A percentile compares a stretch with the other conserved stretches of the same genome.
phyloP scores from a whole-genome alignment of 1,140 invertebrate genomes.

The Drosophila carrolli region DNA sequence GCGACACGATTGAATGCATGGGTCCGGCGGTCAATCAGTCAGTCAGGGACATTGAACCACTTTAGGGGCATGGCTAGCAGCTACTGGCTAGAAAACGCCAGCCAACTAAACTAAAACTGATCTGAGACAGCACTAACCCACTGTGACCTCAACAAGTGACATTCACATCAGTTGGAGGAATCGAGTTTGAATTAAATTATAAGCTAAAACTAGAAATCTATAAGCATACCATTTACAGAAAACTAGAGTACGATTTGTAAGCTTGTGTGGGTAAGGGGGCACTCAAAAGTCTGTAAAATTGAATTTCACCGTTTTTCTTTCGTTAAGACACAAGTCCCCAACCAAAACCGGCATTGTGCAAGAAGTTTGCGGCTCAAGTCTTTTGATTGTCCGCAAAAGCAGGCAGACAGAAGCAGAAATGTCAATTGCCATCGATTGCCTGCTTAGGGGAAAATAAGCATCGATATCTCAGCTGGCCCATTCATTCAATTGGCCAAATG shows the following conservation, averaged over 20 bases:
- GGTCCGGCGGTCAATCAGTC: conserved; percentile 39
- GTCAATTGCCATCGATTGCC: conserved; percentile 44
- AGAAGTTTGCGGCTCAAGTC: conserved; percentile 46
- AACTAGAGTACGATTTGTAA: conserved; percentile 34
- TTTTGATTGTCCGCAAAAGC: conserved; percentile 35
- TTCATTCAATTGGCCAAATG: conserved; percentile 51
- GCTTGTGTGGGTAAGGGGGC: neutral
- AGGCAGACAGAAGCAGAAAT: conserved; percentile 36
- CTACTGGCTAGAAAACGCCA: conserved; percentile 12
- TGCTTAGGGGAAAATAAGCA: conserved; percentile 52
- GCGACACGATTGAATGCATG: conserved; percentile 64
- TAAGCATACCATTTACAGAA: conserved; percentile 34
- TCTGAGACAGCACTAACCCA: conserved; percentile 16
- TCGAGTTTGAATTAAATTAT: conserved; percentile 51
- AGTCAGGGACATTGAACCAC: conserved; percentile 78
- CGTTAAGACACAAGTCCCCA: conserved; percentile 7
- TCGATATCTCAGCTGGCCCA: conserved; percentile 38
- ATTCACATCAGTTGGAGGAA: conserved; percentile 51
- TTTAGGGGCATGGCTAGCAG: conserved; percentile 56
- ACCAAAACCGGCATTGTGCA: conserved; percentile 27
- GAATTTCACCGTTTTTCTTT: conserved; percentile 14
- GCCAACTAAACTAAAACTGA: conserved; percentile 20
- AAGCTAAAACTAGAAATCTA: conserved; percentile 42
- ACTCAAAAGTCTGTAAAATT: neutral
- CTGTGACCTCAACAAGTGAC: conserved; percentile 60